Evolutionary conservation across 1,140 invertebrate species (phyloP).

Genomic region (Sogatella furcifera): DNA sequence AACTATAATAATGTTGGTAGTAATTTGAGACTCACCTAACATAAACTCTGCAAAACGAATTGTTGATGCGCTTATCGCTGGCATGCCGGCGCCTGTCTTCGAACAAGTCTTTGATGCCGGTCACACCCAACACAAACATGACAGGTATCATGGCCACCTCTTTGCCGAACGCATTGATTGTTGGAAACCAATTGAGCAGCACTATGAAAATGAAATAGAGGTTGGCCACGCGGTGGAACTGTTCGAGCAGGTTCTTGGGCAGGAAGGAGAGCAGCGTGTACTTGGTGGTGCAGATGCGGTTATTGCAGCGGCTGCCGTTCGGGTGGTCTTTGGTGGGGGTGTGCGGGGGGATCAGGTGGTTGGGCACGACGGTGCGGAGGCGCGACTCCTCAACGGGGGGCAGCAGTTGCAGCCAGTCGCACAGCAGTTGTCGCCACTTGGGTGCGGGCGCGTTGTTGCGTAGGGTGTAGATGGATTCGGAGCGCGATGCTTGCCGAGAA

Average conservation of each 20-base stretch:
- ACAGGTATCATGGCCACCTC: slow-evolving; percentile 93
- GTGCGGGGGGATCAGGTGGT: slow-evolving; percentile 61
- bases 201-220: slow-evolving; percentile 97
- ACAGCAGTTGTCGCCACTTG: slow-evolving; percentile 52
- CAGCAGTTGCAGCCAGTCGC: slow-evolving; percentile 33
- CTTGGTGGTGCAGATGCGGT: slow-evolving; percentile 87
- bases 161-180: slow-evolving; percentile 90
- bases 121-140: slow-evolving; percentile 90
- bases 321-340: slow-evolving; percentile 68
- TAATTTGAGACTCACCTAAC: slow-evolving; percentile 55
- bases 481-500: slow-evolving; percentile 50
- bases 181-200: slow-evolving; percentile 87
- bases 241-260: slow-evolving; percentile 93
- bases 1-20: too few relatives aligned
- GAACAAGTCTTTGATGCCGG: slow-evolving; percentile 92
- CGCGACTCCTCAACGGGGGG: slow-evolving; percentile 46
- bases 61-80: slow-evolving; percentile 90
- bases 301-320: slow-evolving; percentile 61
- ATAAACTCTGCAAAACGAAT: slow-evolving; percentile 82
- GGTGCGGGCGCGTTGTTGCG: slow-evolving; percentile 54
- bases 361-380: slow-evolving; percentile 63
- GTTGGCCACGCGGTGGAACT: slow-evolving; percentile 96
- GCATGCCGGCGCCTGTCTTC: slow-evolving; percentile 83
- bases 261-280: slow-evolving; percentile 90
- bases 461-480: slow-evolving; percentile 81